Conservation (phyloP, 2,113 vertebrate species). For the Rafetus swinhoei region DNA sequence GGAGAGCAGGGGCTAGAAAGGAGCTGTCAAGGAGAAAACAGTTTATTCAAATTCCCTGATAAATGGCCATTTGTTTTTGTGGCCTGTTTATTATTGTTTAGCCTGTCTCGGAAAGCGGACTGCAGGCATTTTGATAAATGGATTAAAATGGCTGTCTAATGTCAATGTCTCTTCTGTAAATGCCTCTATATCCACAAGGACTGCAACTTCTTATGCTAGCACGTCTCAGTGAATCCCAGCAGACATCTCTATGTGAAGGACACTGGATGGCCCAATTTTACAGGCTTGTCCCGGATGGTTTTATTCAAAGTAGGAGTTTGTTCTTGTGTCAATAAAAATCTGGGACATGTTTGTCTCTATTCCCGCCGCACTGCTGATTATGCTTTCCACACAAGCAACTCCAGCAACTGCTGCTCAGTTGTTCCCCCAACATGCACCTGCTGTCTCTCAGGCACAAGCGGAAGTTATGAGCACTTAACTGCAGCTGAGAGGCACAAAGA, state of each 20-base stretch:
- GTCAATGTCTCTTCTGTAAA: neutral
- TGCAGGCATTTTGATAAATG: neutral
- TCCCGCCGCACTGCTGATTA: neutral
- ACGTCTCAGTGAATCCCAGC: neutral
- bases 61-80: neutral
- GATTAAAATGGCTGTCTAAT: neutral
- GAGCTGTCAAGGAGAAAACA: neutral
- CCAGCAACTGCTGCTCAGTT: neutral
- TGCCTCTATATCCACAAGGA: neutral
- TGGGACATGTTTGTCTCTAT: neutral
- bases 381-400: neutral
- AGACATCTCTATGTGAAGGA: neutral
- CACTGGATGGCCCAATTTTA: neutral
- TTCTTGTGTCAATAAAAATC: conserved; percentile 49
- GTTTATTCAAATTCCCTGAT: neutral
- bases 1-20: neutral
- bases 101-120: neutral
- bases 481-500: neutral
- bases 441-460: neutral
- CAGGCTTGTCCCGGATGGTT: neutral
- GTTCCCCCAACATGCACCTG: neutral
- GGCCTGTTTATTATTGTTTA: neutral
- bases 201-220: neutral
- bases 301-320: conserved; percentile 5
- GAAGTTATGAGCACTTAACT: neutral